A percentile compares a stretch with the other conserved stretches of the same genome.
These are phyloP conservation scores for Danaus plexippus DNA, from an alignment of 1,140 invertebrate species.

Conservation along the genomic window DNA sequence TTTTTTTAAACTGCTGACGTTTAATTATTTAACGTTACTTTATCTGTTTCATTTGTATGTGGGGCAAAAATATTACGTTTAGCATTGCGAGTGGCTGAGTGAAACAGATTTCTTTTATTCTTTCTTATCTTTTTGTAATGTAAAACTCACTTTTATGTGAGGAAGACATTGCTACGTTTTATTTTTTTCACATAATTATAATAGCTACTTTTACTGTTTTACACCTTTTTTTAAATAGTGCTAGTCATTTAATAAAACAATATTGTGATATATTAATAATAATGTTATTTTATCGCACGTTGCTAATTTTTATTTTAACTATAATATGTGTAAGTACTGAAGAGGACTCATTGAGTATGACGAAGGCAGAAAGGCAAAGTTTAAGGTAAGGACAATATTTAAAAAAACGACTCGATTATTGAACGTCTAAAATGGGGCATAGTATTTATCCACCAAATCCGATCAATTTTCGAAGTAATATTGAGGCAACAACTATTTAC, in stretches of 20 bases:
- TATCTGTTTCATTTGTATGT: slow-evolving; percentile 11
- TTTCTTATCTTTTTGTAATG: slow-evolving; percentile 27
- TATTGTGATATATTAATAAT: slow-evolving; percentile 42
- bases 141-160: slow-evolving; percentile 19
- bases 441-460: too few relatives aligned
- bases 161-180: slow-evolving; percentile 5
- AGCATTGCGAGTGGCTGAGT: slow-evolving; percentile 6
- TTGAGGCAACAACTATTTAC: too few relatives aligned
- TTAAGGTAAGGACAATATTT: slow-evolving; percentile 37
- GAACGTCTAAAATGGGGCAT: too few relatives aligned
- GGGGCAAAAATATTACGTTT: slow-evolving; percentile 7
- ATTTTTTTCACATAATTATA: slow-evolving; percentile 5
- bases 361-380: slow-evolving; percentile 44
- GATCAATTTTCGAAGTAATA: too few relatives aligned
- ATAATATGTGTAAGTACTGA: slow-evolving; percentile 56
- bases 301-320: slow-evolving; percentile 54
- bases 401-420: background rate
- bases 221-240: slow-evolving; percentile 18
- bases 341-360: slow-evolving; percentile 45
- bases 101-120: slow-evolving; percentile 17
- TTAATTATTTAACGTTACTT: background rate
- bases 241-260: slow-evolving; percentile 39
- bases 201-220: slow-evolving; percentile 1
- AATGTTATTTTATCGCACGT: slow-evolving; percentile 48
- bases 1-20: slow-evolving; percentile 12